Percentiles rank a stretch among this genome's conserved stretches.
Evolutionary conservation across 1,140 invertebrate species (phyloP).

Genomic region (Pinna nobilis): DNA sequence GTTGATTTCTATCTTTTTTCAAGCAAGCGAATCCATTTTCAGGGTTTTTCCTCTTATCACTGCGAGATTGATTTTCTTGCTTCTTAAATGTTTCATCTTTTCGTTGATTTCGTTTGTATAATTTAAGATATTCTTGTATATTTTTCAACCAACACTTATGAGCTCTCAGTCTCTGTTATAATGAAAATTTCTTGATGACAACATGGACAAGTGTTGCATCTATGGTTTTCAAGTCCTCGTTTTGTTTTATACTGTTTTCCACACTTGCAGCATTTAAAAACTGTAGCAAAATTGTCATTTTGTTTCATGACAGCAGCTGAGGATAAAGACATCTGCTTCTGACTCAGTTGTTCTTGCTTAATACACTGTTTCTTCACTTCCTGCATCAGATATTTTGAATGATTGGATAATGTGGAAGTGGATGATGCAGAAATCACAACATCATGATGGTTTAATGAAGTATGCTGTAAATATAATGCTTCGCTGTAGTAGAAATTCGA

Average conservation of each 20-base stretch:
- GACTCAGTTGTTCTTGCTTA: not conserved
- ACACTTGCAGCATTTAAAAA: too few relatives aligned
- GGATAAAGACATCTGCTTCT: not conserved
- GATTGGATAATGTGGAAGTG: not conserved
- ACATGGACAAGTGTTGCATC: too few relatives aligned
- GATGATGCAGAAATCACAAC: conserved; percentile 7
- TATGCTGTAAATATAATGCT: conserved; percentile 20
- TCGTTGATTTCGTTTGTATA: not conserved
- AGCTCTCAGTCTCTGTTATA: too few relatives aligned
- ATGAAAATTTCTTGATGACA: too few relatives aligned
- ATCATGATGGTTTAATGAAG: conserved; percentile 21
- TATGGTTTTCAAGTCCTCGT: too few relatives aligned
- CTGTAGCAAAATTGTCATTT: too few relatives aligned
- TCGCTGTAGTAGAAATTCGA: not conserved
- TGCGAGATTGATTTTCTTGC: not conserved
- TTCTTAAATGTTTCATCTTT: not conserved
- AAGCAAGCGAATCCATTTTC: not conserved
- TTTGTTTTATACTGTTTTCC: too few relatives aligned
- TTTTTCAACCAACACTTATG: too few relatives aligned
- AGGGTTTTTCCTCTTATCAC: not conserved
- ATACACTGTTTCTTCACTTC: conserved; percentile 15
- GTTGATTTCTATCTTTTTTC: conserved; percentile 25
- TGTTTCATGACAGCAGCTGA: too few relatives aligned
- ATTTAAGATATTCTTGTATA: not conserved
- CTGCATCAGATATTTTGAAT: conserved; percentile 1